Conservation (phyloP, 2,797 vertebrate species). For the Rousettus madagascariensis region DNA sequence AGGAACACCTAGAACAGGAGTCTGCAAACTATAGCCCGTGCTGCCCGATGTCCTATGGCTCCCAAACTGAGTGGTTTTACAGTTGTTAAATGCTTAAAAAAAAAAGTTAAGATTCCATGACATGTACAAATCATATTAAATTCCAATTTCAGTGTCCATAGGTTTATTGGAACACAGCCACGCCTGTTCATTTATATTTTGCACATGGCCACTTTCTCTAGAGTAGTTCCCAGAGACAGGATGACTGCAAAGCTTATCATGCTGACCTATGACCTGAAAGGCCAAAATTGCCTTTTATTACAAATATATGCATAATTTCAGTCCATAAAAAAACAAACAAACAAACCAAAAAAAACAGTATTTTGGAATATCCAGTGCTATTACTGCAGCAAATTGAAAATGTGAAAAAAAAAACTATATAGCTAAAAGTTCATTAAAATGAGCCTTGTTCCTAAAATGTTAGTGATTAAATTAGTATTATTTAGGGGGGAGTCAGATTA, state of each 20-base stretch:
- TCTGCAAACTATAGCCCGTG: not conserved
- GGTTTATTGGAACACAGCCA: not conserved
- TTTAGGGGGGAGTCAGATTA: not conserved
- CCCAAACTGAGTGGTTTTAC: not conserved
- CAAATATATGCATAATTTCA: too few relatives aligned
- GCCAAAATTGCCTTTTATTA: not conserved
- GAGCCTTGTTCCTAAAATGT: not conserved
- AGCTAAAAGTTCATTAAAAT: not conserved
- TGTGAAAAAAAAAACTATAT: accelerated
- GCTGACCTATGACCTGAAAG: not conserved
- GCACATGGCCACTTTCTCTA: not conserved
- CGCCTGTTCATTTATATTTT: not conserved
- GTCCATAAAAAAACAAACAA: too few relatives aligned
- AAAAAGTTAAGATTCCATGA: not conserved
- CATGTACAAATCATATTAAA: not conserved
- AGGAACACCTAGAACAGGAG: too few relatives aligned
- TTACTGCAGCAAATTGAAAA: not conserved
- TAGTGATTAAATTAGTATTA: not conserved
- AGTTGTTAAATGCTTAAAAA: not conserved
- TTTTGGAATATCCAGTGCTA: not conserved
- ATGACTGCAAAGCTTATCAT: not conserved
- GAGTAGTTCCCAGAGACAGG: not conserved
- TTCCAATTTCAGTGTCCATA: not conserved
- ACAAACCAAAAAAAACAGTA: too few relatives aligned
- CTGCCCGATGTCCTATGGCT: not conserved